Base-by-base conservation (phyloP, 1,140 invertebrate genomes). In the Caenorhabditis brenneri region DNA sequence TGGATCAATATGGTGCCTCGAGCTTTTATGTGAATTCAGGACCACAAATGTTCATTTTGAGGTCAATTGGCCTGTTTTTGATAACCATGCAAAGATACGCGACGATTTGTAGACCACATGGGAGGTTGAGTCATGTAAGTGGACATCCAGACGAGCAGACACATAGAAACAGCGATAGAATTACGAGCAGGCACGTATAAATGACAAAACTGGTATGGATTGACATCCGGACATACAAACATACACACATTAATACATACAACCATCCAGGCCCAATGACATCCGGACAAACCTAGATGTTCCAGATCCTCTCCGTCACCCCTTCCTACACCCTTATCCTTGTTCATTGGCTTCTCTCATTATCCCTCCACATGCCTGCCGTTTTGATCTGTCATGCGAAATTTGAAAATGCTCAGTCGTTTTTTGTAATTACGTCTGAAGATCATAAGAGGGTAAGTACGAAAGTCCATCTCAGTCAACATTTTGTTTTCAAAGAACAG, bases 1-100 rank as follows among this genome's bases (percentile, higher is more conserved):
- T 65, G 3, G 58, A 65, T 19, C 9, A 3, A 0, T 65, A 65
- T 36, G 29, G 29, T 36, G 58, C 58, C 15, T 65, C 58, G 0
- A 33, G n/a, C 36, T 65, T 65, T 16, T 65, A 65, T 65, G 58
- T 65, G 29, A 65, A 65, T 65, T 65, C 31, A 1, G 58, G 58
- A 16, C 58, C 58, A 12, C 58, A 65, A 16, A 65, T 65, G 58
- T 65, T 65, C 7, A 65, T 65, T 65, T 36, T 65, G 31, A 6
- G 58, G 15, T 65, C 58, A 33, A 65, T 65, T 10, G 58, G 58
- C 10, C 31, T 65, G 7, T 65, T 65, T 65, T 65, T 65, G 19
- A 65, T 65, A 6, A 65, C 58, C 3, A 36, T 65, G 31, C 58
- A 65, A 19, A 65, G 58, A 36, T 65, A 65, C 19, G 58, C 58